Evolutionary conservation across 2,113 vertebrate genomes (phyloP), one percentile per base, ranked within the genome.

Genomic region (Ochotona princeps): DNA sequence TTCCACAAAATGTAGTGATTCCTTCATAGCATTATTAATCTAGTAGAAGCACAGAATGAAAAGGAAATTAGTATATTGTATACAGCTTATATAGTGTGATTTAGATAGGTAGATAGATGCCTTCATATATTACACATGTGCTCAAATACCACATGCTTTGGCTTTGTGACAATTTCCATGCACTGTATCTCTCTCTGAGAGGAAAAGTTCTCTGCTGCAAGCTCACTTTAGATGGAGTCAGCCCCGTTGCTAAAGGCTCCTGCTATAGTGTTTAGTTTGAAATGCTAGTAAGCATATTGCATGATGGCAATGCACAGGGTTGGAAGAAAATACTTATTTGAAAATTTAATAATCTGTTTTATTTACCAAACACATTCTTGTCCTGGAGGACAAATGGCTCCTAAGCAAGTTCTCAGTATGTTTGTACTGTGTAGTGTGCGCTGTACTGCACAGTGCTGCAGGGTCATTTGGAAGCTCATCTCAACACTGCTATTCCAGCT

Each of bases 241-340:
- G 35, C 13, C 38, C 49, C 30, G 44, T n/a, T 92, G 67, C 44
- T 61, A 89, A 79, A 70, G 30, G 57, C 66, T 67, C 75, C 70
- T 69, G 69, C 83, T 74, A 3, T 67, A 81, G 57, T 17, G 4
- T 30, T 83, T 91, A 65, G 26, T 54, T 61, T 87, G 66, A 92
- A 79, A 60, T 76, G 32, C 30, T 85, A n/a, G 15, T 78, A 72
- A 92, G 85, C 49, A 78, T 83, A 66, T 67, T 82, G 67, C 47
- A n/a, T 70, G 72, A 54, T 95, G 21, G 12, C 76, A 92, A 35
- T 54, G 61, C 51, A 57, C 2, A 65, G 60, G 32, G 25, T 49
- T 93, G 94, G 78, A 18, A 79, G 88, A 14, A 80, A 82, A 83
- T 92, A 90, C 63, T 86, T 91, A 93, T 63, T 89, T 89, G 60